Conservation (phyloP, 2,888 invertebrate genomes). For the Daptonema setosum region DNA sequence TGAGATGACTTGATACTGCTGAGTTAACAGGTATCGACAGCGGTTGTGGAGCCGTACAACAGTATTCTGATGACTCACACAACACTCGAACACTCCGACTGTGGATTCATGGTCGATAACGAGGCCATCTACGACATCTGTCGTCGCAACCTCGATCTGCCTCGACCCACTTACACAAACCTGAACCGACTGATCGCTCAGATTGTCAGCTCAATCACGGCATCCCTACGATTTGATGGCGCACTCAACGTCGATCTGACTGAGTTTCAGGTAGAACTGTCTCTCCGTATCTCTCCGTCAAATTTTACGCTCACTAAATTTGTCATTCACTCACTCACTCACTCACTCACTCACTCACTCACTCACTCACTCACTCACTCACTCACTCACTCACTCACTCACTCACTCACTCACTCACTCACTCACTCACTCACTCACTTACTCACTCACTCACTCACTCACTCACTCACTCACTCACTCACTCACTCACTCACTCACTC, state of each 20-base stretch:
- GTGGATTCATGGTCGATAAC: slow-evolving; percentile 56
- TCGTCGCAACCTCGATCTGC: slow-evolving; percentile 44
- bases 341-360: no score
- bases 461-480: no score
- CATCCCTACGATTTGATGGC: slow-evolving; percentile 2
- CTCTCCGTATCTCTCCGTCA: no score
- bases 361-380: no score
- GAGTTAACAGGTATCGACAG: slow-evolving; percentile 57
- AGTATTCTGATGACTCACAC: slow-evolving; percentile 86
- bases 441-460: no score
- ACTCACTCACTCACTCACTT: no score
- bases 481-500: no score
- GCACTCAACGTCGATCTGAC: slow-evolving; percentile 2
- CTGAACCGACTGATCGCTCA: slow-evolving; percentile 1
- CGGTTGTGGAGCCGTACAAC: slow-evolving; percentile 88
- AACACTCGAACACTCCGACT: slow-evolving; percentile 74
- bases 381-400: no score
- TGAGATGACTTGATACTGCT: no score
- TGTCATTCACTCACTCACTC: no score
- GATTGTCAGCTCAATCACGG: background rate
- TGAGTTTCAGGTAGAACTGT: slow-evolving; percentile 3
- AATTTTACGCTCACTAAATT: no score
- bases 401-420: no score
- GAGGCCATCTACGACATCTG: slow-evolving; percentile 68
- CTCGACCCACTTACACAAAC: slow-evolving; percentile 3